These are phyloP conservation scores for Leptopilina myrica DNA, from an alignment of 2,888 invertebrate species.

Conservation along the genomic window DNA sequence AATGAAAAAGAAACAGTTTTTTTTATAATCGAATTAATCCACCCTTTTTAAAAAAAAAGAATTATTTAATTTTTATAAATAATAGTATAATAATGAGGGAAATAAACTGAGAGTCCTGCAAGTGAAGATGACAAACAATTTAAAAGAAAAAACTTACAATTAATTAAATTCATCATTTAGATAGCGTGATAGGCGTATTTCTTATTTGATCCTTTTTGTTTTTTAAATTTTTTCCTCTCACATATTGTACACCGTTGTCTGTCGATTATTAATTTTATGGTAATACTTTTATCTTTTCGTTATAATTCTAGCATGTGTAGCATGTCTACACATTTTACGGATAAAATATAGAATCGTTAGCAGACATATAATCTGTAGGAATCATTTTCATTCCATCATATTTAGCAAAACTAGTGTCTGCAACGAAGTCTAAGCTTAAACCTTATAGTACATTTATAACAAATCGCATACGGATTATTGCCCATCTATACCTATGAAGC, in stretches of 20 bases:
- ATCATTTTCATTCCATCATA: slow-evolving; percentile 41
- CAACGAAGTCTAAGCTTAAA: slow-evolving; percentile 51
- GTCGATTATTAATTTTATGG: slow-evolving; percentile 58
- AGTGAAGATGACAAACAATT: slow-evolving; percentile 14
- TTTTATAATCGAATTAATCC: background rate
- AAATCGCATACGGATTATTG: slow-evolving; percentile 62
- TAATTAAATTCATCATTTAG: background rate
- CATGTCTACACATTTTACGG: slow-evolving; percentile 61
- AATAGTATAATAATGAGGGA: background rate
- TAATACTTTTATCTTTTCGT: slow-evolving; percentile 65
- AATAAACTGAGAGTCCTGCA: background rate
- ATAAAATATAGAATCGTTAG: slow-evolving; percentile 59
- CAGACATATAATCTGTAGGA: slow-evolving; percentile 48
- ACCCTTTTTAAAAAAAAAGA: background rate
- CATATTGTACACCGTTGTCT: slow-evolving; percentile 56
- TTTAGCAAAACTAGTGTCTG: slow-evolving; percentile 53
- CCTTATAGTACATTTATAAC: slow-evolving; percentile 55
- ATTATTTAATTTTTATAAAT: background rate
- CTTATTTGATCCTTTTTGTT: slow-evolving; percentile 45
- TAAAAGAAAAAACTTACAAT: background rate
- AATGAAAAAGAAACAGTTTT: background rate
- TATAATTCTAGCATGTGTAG: slow-evolving; percentile 66
- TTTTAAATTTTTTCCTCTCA: slow-evolving; percentile 46
- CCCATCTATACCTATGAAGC: slow-evolving; percentile 63
- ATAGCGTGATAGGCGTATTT: slow-evolving; percentile 33